Evolutionary conservation across 2,797 vertebrate genomes (phyloP), one percentile per base, ranked within the genome.

Genomic region (Hylomyscus alleni): DNA sequence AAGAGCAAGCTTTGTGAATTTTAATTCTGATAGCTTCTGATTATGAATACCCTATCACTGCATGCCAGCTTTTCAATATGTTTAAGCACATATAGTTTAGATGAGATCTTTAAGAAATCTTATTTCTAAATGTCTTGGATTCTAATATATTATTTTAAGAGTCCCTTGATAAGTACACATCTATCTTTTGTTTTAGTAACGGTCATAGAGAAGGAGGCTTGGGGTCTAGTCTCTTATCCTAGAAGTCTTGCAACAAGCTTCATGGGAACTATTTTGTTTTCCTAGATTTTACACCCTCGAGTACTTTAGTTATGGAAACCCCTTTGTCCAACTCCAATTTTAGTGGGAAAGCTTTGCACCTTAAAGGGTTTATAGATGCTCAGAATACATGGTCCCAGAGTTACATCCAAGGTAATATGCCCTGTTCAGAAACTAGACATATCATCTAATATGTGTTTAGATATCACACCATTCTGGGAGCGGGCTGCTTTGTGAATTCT

Each of bases 351-450:
- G n/a, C 82, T 69, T 90, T 93, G 93, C 37, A 96, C 97, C 62
- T 67, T 82, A 86, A 96, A 44, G 77, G 90, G 78, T 97, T 97
- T 95, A 80, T 7, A 93, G 50, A 92, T 78, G 62, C 65, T 65
- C 67, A 65, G 58, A 88, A 77, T 13, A 72, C 37, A 47, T 77
- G 82, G 76, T 78, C 29, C 88, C 60, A 72, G 93, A 91, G 69
- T 92, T 65, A 69, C 90, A 76, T 60, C 52, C 19, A 24, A 93
- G 92, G 90, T 93, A 73, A 86, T 67, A n/a, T 40, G n/a, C 52
- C 31, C 81, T 77, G 37, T 62, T 92, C 56, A 76, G 87, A 78
- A 80, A 52, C 56, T 19, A 88, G 84, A 76, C 44, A 6, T 47
- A 50, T 72, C 52, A 85, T 76, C 78, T 88, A 24, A 0, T 24